Evolutionary conservation across 2,888 invertebrate genomes (phyloP), one percentile per base, ranked within the genome.

Genomic region (Harpalus rufipes): DNA sequence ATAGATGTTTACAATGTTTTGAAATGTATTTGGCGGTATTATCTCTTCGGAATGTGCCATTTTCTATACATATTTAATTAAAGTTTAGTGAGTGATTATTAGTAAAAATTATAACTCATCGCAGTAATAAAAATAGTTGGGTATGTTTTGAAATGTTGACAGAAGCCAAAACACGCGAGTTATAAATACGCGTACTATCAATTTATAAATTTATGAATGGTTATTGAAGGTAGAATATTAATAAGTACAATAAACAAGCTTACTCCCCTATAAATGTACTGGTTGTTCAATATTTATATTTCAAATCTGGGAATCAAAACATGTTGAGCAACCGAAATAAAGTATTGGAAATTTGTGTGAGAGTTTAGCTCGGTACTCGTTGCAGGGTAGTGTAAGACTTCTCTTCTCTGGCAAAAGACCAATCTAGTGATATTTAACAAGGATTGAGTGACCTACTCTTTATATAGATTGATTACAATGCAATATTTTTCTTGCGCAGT

Each of bases 401-500:
- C 72, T 74, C 68, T 61, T 51, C 18, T 76, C 86, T 91, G 91
- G 91, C 91, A 89, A 85, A 80, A 85, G 86, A 90, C 90, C 91
- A 91, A 91, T 87, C 88, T 87, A 88, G 89, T 91, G 91, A 91
- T 91, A 90, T 91, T 91, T 91, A 90, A 87, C 87, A 87, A 88
- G 86, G 89, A 89, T 90, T 90, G 88, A 90, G 89, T 91, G 91
- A 91, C 91, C 91, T 89, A 91, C 90, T 91, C 90, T 91, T 91
- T 91, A 91, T 91, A 90, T 91, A 91, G 90, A 91, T 89, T 90
- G 90, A 90, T 90, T 89, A 89, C 88, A 88, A 87, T 85, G 86
- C 85, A 85, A 85, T 85, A 85, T 86, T 86, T 86, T 86, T 81
- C 81, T 84, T 85, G 84, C 74, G 41, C 58, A 85, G 78, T 82